These are phyloP conservation scores for Eudasyphora cyanicolor DNA, from an alignment of 2,888 invertebrate species.

Conservation along the genomic window DNA sequence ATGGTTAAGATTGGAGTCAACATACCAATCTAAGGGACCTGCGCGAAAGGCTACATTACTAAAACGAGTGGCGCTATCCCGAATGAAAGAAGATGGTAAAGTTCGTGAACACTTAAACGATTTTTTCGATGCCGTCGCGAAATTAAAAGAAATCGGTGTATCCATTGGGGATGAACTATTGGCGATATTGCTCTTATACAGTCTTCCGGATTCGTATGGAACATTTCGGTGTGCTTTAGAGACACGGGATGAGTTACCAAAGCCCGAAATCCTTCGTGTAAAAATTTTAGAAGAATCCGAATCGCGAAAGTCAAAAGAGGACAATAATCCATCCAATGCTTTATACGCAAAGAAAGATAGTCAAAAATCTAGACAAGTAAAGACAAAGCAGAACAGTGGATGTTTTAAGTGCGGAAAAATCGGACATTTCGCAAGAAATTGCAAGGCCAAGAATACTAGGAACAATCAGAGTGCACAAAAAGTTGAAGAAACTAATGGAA, in stretches of 20 bases:
- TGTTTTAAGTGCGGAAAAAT: conserved; percentile 46
- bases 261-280: conserved; percentile 61
- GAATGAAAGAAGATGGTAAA: conserved; percentile 73
- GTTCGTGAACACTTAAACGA: conserved; percentile 73
- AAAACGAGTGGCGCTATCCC: conserved; percentile 74
- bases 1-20: conserved; percentile 75
- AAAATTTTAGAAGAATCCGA: conserved; percentile 66
- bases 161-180: conserved; percentile 71
- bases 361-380: conserved; percentile 7
- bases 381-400: conserved; percentile 9
- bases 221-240: conserved; percentile 75
- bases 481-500: neutral
- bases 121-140: conserved; percentile 75
- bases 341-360: conserved; percentile 44
- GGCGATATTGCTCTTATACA: conserved; percentile 74
- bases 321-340: conserved; percentile 41
- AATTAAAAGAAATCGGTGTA: conserved; percentile 73
- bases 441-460: neutral
- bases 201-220: conserved; percentile 72
- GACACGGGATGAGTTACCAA: conserved; percentile 71
- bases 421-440: conserved; percentile 41
- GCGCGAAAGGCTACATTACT: conserved; percentile 77
- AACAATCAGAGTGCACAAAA: conserved; percentile 30
- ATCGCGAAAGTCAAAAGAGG: conserved; percentile 60
- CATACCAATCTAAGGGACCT: conserved; percentile 76